Base-by-base conservation (phyloP, 2,113 vertebrate genomes). In the Cebus imitator region DNA sequence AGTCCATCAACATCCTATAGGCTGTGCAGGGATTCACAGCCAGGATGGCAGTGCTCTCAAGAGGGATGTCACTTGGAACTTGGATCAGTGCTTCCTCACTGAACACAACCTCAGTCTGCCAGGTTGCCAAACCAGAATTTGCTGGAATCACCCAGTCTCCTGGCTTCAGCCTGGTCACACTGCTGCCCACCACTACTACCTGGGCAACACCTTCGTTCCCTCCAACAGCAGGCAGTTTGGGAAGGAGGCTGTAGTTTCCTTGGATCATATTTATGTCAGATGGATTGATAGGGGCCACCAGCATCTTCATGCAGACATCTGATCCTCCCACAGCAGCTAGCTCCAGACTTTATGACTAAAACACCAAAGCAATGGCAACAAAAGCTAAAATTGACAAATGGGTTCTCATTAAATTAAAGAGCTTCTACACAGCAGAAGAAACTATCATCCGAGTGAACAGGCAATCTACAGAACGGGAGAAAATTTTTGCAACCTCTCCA, bases 261-360 rank as follows among this genome's bases (percentile, higher is more conserved):
- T 99, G 99, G 98, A 99, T 99, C 99, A 99, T 99, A 96, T 99
- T 99, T 97, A 99, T 99, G 97, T 99, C 99, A 0, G 99, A 98
- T 0, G 99, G 99, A 97, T 99, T 99, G 98, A 99, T 97, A 78
- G 99, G 99, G 72, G 99, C 99, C 20, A 99, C 99, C 97, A 99
- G 96, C 98, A 99, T 99, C 98, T 99, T 99, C 98, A 99, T 97
- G 0, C 97, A 98, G 95, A 99, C 98, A 40, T 99, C 98, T 0
- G 98, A 99, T 93, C 98, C 97, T 79, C 99, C 98, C 48, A 99
- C 23, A 25, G 98, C 40, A 4, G 99, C 96, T 1, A 99, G 93
- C 81, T 99, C 98, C 40, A 99, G 70, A 52, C 50, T 52, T 52
- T 16, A 52, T 52, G 50, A 52, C 50, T 17, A 52, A 52, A 52